phyloP scores from a whole-genome alignment of 2,888 invertebrate species.

The Tridacna crocea region DNA sequence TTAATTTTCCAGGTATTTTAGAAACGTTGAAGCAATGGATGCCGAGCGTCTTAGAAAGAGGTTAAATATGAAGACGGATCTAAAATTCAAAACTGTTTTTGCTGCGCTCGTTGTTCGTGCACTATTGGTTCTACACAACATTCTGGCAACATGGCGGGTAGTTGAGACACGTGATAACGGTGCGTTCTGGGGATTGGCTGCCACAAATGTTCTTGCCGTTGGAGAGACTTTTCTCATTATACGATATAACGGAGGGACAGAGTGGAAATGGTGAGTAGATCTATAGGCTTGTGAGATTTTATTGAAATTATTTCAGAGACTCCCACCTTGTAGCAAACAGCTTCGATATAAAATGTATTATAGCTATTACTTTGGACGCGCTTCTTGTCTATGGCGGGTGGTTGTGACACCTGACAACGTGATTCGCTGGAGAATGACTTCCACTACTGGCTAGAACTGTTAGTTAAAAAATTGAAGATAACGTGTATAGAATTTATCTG shows the following conservation, averaged over 20 bases:
- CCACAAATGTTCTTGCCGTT: conserved; percentile 85
- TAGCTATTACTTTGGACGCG: neutral
- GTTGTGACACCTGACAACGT: no score
- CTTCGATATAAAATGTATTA: neutral
- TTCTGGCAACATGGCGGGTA: conserved; percentile 95
- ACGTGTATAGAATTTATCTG: no score
- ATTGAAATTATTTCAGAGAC: neutral
- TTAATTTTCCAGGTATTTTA: no score
- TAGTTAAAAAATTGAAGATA: no score
- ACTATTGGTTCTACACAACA: conserved; percentile 89
- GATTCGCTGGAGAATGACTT: no score
- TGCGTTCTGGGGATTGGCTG: conserved; percentile 92
- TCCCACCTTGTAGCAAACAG: neutral
- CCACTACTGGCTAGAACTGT: no score
- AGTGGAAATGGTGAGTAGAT: conserved; percentile 91
- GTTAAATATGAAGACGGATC: neutral
- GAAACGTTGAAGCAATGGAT: no score
- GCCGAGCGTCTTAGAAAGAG: no score
- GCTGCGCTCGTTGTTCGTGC: conserved; percentile 54
- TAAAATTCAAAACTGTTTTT: conserved; percentile 27
- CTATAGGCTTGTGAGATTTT: neutral
- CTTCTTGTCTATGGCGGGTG: no score
- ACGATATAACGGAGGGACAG: conserved; percentile 94
- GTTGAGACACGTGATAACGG: conserved; percentile 88
- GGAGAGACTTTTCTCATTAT: conserved; percentile 95